These are phyloP conservation scores for Raphicerus campestris DNA, from an alignment of 2,113 vertebrate species.

Conservation along the genomic window DNA sequence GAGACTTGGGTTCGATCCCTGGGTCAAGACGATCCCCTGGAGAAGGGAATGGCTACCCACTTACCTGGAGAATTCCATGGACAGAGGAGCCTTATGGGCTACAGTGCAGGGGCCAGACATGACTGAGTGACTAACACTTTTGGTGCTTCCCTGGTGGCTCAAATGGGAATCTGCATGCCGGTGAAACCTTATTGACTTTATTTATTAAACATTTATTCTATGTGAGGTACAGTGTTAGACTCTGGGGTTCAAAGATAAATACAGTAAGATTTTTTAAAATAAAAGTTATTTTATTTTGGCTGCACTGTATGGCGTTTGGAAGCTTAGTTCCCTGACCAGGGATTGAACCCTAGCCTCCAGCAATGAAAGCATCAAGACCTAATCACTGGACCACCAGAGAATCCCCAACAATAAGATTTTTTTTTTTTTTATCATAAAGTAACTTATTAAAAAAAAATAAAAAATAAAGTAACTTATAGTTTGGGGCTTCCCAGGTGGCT, in stretches of 20 bases:
- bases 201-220: not conserved
- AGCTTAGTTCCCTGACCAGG: not conserved
- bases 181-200: not conserved
- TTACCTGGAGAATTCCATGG: not conserved
- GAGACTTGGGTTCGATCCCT: not conserved
- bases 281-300: not conserved
- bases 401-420: not conserved
- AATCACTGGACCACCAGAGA: not conserved
- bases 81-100: not conserved
- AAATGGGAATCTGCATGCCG: not conserved
- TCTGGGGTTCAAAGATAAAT: not conserved
- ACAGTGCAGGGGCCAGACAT: not conserved
- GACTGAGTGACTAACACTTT: not conserved
- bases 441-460: too few species aligned
- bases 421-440: not conserved
- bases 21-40: not conserved
- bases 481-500: not conserved
- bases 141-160: not conserved
- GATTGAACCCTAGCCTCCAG: not conserved
- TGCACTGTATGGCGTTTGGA: not conserved
- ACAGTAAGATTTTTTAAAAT: not conserved
- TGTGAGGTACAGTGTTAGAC: not conserved
- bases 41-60: not conserved
- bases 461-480: too few species aligned
- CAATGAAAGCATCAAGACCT: not conserved